A percentile compares a stretch with the other conserved stretches of the same genome.
These are phyloP conservation scores for Betta splendens DNA, from an alignment of 2,797 vertebrate species.

Conservation along the genomic window DNA sequence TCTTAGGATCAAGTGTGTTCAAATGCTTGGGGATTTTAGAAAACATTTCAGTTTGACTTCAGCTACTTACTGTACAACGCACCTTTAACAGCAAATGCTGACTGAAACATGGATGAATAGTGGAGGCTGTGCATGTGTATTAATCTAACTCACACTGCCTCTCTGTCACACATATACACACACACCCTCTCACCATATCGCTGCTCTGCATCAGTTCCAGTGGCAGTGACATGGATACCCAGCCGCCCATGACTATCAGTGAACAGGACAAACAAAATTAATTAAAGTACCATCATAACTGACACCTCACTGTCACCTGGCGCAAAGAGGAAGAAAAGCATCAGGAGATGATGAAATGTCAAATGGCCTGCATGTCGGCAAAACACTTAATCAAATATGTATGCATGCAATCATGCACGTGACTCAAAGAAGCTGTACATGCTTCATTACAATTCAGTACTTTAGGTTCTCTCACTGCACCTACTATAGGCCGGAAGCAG, in stretches of 20 bases:
- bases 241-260: slow-evolving; percentile 80
- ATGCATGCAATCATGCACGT: slow-evolving; percentile 42
- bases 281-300: slow-evolving; percentile 83
- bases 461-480: slow-evolving; percentile 18
- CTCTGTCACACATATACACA: slow-evolving; percentile 23
- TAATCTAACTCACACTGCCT: slow-evolving; percentile 7
- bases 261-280: slow-evolving; percentile 86
- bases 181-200: slow-evolving; percentile 30
- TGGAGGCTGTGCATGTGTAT: too few relatives aligned
- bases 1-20: neutral
- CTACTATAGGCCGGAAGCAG: slow-evolving; percentile 8
- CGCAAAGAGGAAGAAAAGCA: slow-evolving; percentile 79
- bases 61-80: neutral
- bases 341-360: slow-evolving; percentile 73
- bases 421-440: slow-evolving; percentile 16
- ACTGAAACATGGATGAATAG: slow-evolving; percentile 4
- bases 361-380: slow-evolving; percentile 32
- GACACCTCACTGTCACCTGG: slow-evolving; percentile 81
- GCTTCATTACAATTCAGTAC: slow-evolving; percentile 29
- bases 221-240: slow-evolving; percentile 69
- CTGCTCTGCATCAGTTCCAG: slow-evolving; percentile 58
- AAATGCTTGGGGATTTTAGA: neutral
- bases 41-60: neutral
- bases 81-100: slow-evolving; percentile 15
- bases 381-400: slow-evolving; percentile 59